A percentile compares a stretch with the other conserved stretches of the same genome.
Conservation (phyloP, 2,888 invertebrate genomes). For the Apomyelois bistriatella region DNA sequence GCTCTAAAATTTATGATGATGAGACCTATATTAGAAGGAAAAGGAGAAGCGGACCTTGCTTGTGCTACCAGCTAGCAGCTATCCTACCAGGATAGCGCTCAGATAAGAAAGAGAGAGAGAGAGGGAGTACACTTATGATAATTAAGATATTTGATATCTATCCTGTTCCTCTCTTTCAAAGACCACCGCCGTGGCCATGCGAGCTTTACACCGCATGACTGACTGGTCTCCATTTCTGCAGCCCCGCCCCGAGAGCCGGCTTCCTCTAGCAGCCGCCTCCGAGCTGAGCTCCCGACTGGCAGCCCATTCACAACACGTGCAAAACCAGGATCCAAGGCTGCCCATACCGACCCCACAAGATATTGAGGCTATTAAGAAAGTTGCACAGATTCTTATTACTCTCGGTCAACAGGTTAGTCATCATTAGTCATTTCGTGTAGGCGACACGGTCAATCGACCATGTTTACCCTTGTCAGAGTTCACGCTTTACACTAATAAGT, state of each 20-base stretch:
- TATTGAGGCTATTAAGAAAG: slow-evolving; percentile 59
- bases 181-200: background rate
- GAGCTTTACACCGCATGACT: background rate
- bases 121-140: no score
- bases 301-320: slow-evolving; percentile 33
- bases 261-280: slow-evolving; percentile 32
- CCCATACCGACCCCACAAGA: slow-evolving; percentile 52
- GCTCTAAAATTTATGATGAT: no score
- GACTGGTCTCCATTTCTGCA: slow-evolving; percentile 1
- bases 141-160: no score
- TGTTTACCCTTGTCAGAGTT: no score
- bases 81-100: no score
- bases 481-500: no score
- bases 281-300: slow-evolving; percentile 38
- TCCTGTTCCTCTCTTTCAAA: background rate
- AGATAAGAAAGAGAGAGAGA: no score
- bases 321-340: slow-evolving; percentile 26
- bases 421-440: background rate
- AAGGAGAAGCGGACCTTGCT: no score
- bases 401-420: slow-evolving; percentile 61
- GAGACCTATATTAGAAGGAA: no score
- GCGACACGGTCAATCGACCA: no score
- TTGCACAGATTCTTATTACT: slow-evolving; percentile 62
- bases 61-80: no score
- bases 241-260: slow-evolving; percentile 20